Conservation (phyloP, 2,797 vertebrate species). For the Dallia pectoralis region DNA sequence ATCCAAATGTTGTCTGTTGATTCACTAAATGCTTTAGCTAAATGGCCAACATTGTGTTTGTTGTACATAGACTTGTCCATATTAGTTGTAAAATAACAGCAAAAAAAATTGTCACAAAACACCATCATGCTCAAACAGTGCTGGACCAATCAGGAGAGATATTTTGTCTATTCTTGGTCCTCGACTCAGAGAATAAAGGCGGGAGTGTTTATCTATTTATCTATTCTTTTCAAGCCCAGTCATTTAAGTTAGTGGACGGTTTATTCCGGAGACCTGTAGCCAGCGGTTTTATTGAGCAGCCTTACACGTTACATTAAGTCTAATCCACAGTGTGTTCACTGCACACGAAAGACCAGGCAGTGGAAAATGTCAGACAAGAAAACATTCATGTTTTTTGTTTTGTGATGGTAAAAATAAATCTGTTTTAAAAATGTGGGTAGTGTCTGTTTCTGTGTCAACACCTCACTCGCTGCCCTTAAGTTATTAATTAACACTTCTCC, state of each 20-base stretch:
- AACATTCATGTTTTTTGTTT: slow-evolving; percentile 36
- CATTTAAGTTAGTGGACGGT: not conserved
- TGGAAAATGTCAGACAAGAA: slow-evolving; percentile 11
- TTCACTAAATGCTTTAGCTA: slow-evolving; percentile 51
- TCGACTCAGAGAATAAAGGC: not conserved
- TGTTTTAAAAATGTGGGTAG: not conserved
- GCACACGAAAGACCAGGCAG: not conserved
- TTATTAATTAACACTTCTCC: too few species aligned
- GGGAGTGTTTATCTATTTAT: too few species aligned
- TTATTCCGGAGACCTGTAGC: not conserved
- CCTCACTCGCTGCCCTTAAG: too few species aligned
- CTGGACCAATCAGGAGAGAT: slow-evolving; percentile 33
- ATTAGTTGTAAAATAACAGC: slow-evolving; percentile 61
- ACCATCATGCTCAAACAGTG: not conserved
- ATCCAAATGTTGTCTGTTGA: slow-evolving; percentile 45
- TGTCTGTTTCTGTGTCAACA: not conserved
- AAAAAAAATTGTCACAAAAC: slow-evolving; percentile 63
- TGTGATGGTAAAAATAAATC: slow-evolving; percentile 38
- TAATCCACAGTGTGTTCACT: not conserved
- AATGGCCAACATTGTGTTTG: slow-evolving; percentile 45
- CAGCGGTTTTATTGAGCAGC: slow-evolving; percentile 4
- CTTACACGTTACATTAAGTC: not conserved
- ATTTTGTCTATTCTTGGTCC: slow-evolving; percentile 5
- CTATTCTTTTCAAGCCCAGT: not conserved
- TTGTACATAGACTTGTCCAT: slow-evolving; percentile 67